Base-by-base conservation (phyloP, 2,888 invertebrate genomes). In the Drosophila longiperda region DNA sequence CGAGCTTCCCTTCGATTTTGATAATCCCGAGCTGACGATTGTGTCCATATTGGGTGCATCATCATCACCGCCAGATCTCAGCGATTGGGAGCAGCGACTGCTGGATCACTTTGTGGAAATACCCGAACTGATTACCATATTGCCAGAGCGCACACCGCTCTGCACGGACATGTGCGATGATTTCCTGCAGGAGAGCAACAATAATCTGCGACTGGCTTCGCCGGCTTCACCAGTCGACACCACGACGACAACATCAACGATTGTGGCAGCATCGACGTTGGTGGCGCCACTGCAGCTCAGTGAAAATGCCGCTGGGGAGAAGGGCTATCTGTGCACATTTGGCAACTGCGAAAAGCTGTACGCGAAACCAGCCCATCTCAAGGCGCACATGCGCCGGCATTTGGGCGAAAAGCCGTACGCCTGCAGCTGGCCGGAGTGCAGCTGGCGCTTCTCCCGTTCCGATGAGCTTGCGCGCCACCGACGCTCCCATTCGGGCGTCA, bases 401-500 rank as follows among this genome's bases (percentile, higher is more conserved):
- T 66, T 93, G 95, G 98, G 98, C 0, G 96, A 96, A 91, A 96
- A 96, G 89, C 96, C 96, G 0, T 96, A 96, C 90, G 93, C 94
- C 11, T 96, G 96, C 91, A 95, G 95, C 63, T 96, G 96, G 96
- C 94, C 95, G 5, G 97, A 96, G 50, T 99, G 98, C 92, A 95
- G 95, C 38, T 99, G 98, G 98, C 95, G 96, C 82, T 99, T 99
- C 94, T 98, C 98, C 23, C 95, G 99, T 66, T 98, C 98, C 0
- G 99, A 99, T 92, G 99, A 99, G 93, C 93, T 99, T 78, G 97
- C 98, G 3, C 95, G 99, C 26, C 99, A 99, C 92, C 95, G 97
- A 62, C 95, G 99, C 76, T 98, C 98, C n/a, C 99, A 99, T 93
- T 98, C 98, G 0, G 99, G 99, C 0, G 95, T 98, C 74, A 98